Evolutionary conservation across 2,797 vertebrate genomes (phyloP).

Genomic region (Malacoraja senta): DNA sequence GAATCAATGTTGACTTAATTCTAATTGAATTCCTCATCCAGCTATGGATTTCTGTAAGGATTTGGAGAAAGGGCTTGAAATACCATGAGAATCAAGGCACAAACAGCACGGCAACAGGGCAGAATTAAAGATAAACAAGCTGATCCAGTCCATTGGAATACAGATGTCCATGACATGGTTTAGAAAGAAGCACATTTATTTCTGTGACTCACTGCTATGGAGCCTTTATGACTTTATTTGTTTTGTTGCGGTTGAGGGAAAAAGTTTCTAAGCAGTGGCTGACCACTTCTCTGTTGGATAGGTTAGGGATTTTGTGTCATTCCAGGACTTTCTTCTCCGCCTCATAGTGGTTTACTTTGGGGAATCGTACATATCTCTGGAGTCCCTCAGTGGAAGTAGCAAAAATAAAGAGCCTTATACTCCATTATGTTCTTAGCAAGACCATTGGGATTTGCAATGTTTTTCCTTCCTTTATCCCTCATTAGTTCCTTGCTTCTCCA

Average conservation of each 20-base stretch:
- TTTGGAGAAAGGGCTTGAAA: not conserved
- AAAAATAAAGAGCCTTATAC: not conserved
- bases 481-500: not conserved
- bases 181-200: not conserved
- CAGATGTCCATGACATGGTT: not conserved
- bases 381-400: not conserved
- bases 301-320: not conserved
- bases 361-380: not conserved
- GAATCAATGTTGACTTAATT: slow-evolving; percentile 10
- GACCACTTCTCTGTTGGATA: not conserved
- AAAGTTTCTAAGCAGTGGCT: not conserved
- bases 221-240: not conserved
- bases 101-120: not conserved
- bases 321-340: no score
- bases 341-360: not conserved
- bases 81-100: not conserved
- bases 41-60: not conserved
- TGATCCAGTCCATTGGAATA: not conserved
- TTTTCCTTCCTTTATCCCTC: not conserved
- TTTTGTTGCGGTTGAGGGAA: not conserved
- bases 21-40: not conserved
- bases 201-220: not conserved
- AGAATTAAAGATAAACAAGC: not conserved
- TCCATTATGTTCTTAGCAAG: not conserved
- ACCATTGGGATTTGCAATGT: not conserved